A percentile compares a stretch with the other conserved stretches of the same genome.
These are phyloP conservation scores for Parauchenoglanis ngamensis DNA, from an alignment of 2,797 vertebrate genomes.

Conservation along the genomic window DNA sequence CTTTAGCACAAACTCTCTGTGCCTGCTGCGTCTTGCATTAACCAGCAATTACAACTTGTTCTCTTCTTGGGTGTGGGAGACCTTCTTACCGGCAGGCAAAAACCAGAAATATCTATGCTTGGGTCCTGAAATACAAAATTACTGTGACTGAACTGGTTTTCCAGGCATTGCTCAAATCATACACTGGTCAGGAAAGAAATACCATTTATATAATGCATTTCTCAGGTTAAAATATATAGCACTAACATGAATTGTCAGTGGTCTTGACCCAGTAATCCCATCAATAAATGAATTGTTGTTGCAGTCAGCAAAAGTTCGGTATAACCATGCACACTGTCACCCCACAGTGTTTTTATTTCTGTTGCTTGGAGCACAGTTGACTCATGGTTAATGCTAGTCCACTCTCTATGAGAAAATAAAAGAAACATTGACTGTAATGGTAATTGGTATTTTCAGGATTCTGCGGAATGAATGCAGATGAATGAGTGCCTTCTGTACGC, in stretches of 20 bases:
- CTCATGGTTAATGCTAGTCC: not conserved
- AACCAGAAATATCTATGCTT: slow-evolving; percentile 73
- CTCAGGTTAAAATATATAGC: not conserved
- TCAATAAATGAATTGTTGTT: not conserved
- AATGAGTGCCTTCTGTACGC: not conserved
- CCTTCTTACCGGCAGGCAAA: slow-evolving; percentile 64
- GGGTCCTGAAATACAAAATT: slow-evolving; percentile 45
- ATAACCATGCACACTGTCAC: not conserved
- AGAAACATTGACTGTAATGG: not conserved
- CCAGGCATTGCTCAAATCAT: slow-evolving; percentile 31
- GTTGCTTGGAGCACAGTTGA: not conserved
- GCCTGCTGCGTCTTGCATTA: slow-evolving; percentile 74
- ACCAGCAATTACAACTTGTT: slow-evolving; percentile 76
- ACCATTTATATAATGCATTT: not conserved
- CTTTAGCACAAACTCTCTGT: slow-evolving; percentile 73
- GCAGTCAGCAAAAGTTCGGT: not conserved
- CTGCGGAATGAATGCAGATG: not conserved
- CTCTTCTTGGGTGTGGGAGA: slow-evolving; percentile 77
- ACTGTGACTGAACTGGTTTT: slow-evolving; percentile 25
- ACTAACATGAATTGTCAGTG: not conserved
- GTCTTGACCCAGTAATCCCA: no score
- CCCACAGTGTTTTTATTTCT: not conserved
- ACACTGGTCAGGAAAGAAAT: not conserved
- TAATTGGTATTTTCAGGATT: slow-evolving; percentile 1
- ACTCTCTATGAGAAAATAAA: not conserved